These are phyloP conservation scores for Archegozetes longisetosus DNA, from an alignment of 1,140 invertebrate genomes.

Conservation along the genomic window DNA sequence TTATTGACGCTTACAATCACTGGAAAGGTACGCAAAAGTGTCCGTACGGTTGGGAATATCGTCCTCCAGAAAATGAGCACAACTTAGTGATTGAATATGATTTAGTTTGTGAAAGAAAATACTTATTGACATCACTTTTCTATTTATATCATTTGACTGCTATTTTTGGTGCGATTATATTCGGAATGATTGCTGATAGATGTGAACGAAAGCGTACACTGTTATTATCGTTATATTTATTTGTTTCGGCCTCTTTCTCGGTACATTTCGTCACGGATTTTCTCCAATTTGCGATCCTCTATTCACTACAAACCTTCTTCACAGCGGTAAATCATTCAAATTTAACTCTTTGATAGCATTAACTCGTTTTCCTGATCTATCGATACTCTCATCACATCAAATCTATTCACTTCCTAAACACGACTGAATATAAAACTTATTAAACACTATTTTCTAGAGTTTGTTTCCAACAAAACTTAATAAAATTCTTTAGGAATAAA, in stretches of 20 bases:
- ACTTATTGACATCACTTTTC: conserved; percentile 30
- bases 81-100: conserved; percentile 31
- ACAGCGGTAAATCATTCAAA: conserved; percentile 29
- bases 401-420: no score
- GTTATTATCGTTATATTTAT: conserved; percentile 22
- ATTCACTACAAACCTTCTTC: conserved; percentile 34
- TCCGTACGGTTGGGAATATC: conserved; percentile 26
- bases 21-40: conserved; percentile 23
- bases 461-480: no score
- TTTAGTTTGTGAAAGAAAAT: conserved; percentile 35
- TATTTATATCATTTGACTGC: conserved; percentile 36
- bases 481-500: no score
- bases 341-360: background rate
- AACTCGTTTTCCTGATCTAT: no score
- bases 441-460: no score
- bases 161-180: conserved; percentile 36
- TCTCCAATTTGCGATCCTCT: conserved; percentile 35
- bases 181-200: conserved; percentile 36
- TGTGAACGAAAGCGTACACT: conserved; percentile 35
- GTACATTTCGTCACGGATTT: conserved; percentile 30
- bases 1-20: conserved; percentile 22
- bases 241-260: conserved; percentile 30
- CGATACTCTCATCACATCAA: no score
- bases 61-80: conserved; percentile 23
- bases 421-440: no score